phyloP scores from a whole-genome alignment of 53 echinoderm and acorn worm genomes.

The Holothuria scabra region DNA sequence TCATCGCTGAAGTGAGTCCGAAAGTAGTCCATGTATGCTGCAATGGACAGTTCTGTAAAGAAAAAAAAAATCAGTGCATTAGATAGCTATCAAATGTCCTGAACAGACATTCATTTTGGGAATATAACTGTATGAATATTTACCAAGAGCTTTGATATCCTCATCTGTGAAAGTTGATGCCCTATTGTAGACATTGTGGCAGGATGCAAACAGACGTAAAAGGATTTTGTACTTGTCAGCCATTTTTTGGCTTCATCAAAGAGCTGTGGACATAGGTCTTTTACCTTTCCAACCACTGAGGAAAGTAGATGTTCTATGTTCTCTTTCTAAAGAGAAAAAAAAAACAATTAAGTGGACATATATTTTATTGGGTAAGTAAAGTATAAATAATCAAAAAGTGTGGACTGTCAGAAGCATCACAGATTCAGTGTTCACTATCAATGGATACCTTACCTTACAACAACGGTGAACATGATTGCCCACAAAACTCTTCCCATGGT shows the following conservation, averaged over 20 bases:
- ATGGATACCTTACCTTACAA: no score
- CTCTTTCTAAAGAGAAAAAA: slow-evolving; percentile 6
- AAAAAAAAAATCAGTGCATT: neutral
- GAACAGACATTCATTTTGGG: neutral
- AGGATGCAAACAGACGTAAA: slow-evolving; percentile 2
- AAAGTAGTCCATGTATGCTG: slow-evolving; percentile 25
- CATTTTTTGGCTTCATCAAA: neutral
- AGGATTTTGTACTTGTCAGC: neutral
- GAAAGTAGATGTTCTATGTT: slow-evolving; percentile 1
- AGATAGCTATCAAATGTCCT: slow-evolving; percentile 4
- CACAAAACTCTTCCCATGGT: no score
- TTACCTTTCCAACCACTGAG: neutral
- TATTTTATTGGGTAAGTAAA: no score
- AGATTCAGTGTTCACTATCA: no score
- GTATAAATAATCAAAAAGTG: no score
- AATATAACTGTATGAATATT: neutral
- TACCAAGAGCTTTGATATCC: slow-evolving; percentile 19
- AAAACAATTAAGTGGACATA: neutral
- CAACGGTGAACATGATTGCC: no score
- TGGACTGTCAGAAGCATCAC: no score
- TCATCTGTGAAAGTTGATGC: slow-evolving; percentile 8
- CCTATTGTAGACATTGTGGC: slow-evolving; percentile 4
- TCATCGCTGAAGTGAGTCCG: slow-evolving; percentile 14
- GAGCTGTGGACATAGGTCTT: no score
- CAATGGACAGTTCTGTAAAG: slow-evolving; percentile 24